A percentile compares a stretch with the other conserved stretches of the same genome.
Evolutionary conservation across 2,888 invertebrate genomes (phyloP).

Genomic region (Portevinia maculata): DNA sequence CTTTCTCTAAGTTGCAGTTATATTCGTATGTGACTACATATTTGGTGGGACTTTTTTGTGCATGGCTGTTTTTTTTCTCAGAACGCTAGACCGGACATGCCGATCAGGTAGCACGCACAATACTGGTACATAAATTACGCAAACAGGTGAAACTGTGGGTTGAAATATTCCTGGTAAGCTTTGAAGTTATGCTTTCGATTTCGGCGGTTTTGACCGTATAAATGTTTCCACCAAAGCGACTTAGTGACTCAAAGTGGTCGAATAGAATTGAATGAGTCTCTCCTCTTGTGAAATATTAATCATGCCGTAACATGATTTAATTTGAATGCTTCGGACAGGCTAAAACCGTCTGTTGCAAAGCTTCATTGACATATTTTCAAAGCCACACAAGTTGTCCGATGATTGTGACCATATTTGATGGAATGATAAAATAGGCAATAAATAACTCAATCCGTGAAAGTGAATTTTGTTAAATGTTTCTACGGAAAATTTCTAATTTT

Average conservation of each 20-base stretch:
- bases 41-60: slow-evolving; percentile 22
- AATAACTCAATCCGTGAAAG: slow-evolving; percentile 14
- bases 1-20: slow-evolving; percentile 13
- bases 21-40: slow-evolving; percentile 18
- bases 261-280: neutral
- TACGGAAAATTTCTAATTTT: no score
- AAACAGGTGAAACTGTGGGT: slow-evolving; percentile 7
- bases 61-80: slow-evolving; percentile 15
- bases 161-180: slow-evolving; percentile 4
- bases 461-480: neutral
- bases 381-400: slow-evolving; percentile 9
- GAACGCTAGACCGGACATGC: slow-evolving; percentile 50
- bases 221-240: slow-evolving; percentile 14
- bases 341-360: slow-evolving; percentile 36
- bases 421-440: neutral
- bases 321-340: slow-evolving; percentile 3
- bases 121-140: slow-evolving; percentile 30
- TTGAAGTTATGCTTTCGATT: slow-evolving; percentile 49
- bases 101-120: slow-evolving; percentile 29
- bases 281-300: slow-evolving; percentile 38
- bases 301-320: slow-evolving; percentile 34
- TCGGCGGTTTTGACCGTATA: slow-evolving; percentile 15
- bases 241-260: neutral
- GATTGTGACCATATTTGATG: neutral
- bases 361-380: slow-evolving; percentile 36